Conservation (phyloP, 2,113 vertebrate species). For the Calcarius ornatus region DNA sequence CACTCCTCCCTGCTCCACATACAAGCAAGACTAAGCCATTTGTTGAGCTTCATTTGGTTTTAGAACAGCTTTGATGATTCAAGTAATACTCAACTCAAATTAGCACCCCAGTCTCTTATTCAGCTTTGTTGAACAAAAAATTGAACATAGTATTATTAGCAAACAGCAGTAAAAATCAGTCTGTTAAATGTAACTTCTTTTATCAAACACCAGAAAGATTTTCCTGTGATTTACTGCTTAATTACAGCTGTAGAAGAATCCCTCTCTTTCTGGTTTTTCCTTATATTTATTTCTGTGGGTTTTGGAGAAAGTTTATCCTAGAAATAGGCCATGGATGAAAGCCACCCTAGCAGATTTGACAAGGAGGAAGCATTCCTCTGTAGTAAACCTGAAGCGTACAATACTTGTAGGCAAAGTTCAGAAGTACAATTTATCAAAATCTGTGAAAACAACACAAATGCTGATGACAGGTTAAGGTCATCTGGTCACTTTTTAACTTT, state of each 20-base stretch:
- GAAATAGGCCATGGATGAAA: background rate
- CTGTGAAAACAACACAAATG: background rate
- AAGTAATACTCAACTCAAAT: background rate
- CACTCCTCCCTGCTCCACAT: background rate
- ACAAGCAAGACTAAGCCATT: background rate
- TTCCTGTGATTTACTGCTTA: background rate
- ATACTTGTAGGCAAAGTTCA: background rate
- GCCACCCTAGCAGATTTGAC: background rate
- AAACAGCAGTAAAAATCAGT: background rate
- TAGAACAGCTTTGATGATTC: background rate
- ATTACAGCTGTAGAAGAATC: background rate
- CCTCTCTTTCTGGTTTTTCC: background rate
- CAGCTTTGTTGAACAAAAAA: background rate
- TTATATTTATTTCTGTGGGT: background rate
- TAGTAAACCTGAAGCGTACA: background rate
- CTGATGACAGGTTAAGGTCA: background rate
- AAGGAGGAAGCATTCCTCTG: background rate
- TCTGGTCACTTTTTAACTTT: conserved; percentile 9
- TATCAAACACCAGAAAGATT: background rate
- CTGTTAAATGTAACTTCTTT: background rate
- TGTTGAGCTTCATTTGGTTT: background rate
- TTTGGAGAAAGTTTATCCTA: background rate
- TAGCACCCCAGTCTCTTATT: background rate
- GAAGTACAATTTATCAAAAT: background rate
- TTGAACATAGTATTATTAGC: background rate